These are phyloP conservation scores for Phataginus tricuspis DNA, from an alignment of 2,797 vertebrate species.

Conservation along the genomic window DNA sequence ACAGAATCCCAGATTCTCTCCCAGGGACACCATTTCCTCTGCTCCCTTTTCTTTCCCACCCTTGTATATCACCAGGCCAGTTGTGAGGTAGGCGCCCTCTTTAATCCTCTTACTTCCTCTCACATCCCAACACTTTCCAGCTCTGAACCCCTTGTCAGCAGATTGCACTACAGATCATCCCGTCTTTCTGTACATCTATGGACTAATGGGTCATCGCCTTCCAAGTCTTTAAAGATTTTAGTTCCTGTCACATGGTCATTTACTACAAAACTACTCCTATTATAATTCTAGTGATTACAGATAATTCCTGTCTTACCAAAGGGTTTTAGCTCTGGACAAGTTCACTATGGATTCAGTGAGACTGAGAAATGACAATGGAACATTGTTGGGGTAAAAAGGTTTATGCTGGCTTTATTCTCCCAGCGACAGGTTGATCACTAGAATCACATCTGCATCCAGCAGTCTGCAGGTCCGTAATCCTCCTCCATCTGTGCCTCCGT, in stretches of 20 bases:
- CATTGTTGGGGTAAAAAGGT: too few relatives aligned
- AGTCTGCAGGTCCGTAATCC: too few relatives aligned
- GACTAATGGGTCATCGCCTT: not conserved
- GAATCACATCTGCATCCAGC: too few relatives aligned
- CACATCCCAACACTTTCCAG: not conserved
- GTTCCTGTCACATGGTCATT: not conserved
- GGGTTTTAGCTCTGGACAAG: too few relatives aligned
- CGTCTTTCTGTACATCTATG: not conserved
- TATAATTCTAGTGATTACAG: not conserved
- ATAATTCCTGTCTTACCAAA: too few relatives aligned
- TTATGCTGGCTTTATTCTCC: too few relatives aligned
- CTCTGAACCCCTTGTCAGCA: not conserved
- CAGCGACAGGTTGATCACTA: too few relatives aligned
- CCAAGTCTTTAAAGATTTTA: not conserved
- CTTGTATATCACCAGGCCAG: not conserved
- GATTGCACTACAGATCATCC: fast-evolving
- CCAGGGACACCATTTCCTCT: not conserved
- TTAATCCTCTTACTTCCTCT: not conserved
- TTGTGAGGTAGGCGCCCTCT: fast-evolving
- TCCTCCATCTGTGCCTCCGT: too few relatives aligned
- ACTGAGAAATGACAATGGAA: too few relatives aligned
- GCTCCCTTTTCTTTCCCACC: not conserved
- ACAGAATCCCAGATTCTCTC: not conserved
- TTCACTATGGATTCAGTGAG: too few relatives aligned
- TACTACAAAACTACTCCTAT: not conserved